Conservation (phyloP, 1,140 invertebrate genomes). For the Fragariocoptes setiger region DNA sequence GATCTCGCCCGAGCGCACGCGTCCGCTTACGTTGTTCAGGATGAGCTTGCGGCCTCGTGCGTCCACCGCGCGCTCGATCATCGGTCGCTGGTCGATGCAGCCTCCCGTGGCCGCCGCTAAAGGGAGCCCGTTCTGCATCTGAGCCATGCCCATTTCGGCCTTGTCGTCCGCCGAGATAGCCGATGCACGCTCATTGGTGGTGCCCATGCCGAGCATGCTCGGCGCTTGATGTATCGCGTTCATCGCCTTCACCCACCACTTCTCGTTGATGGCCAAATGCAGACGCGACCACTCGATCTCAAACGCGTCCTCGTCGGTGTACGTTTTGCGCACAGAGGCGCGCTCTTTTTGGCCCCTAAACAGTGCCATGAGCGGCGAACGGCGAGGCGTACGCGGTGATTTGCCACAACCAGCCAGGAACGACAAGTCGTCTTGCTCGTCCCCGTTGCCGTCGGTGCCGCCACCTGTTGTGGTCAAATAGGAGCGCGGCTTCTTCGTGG, state of each 20-base stretch:
- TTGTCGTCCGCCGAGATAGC: not conserved
- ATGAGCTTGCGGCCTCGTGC: slow-evolving; percentile 11
- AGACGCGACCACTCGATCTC: not conserved
- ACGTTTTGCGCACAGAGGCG: not conserved
- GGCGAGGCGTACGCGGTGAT: not conserved
- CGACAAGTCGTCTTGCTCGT: too few species aligned
- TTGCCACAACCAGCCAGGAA: not conserved
- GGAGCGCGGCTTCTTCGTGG: too few species aligned
- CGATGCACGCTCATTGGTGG: too few species aligned
- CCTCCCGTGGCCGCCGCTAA: too few species aligned
- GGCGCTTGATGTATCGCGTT: too few species aligned
- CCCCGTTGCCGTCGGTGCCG: too few species aligned
- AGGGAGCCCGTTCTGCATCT: too few species aligned
- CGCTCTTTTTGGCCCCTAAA: not conserved
- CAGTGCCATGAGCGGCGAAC: not conserved
- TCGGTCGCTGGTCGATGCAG: too few species aligned
- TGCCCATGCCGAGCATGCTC: not conserved
- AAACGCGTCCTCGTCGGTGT: not conserved
- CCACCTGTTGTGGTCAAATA: too few species aligned
- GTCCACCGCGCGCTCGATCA: too few species aligned
- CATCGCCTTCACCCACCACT: too few species aligned
- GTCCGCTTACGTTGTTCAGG: slow-evolving; percentile 12
- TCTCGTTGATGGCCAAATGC: not conserved
- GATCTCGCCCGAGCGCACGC: slow-evolving; percentile 15
- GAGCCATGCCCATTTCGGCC: too few species aligned